Conservation (phyloP, 2,888 invertebrate species). For the Aethes cnicana region DNA sequence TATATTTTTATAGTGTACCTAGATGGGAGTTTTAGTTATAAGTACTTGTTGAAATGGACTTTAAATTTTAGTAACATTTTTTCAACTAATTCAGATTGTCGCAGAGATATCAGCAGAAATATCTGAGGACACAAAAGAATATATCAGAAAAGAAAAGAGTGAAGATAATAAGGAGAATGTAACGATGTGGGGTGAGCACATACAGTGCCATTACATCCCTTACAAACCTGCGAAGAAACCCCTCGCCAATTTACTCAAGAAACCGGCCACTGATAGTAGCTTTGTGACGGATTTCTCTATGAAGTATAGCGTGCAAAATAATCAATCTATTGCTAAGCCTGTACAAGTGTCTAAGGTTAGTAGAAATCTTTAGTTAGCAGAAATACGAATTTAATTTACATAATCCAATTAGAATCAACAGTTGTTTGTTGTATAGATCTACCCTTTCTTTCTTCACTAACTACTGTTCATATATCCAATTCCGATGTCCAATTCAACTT, state of each 20-base stretch:
- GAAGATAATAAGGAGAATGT: slow-evolving; percentile 57
- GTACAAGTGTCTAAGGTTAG: slow-evolving; percentile 54
- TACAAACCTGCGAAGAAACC: slow-evolving; percentile 66
- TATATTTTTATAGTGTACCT: too few species aligned
- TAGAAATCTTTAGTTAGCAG: background rate
- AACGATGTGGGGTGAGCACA: slow-evolving; percentile 73
- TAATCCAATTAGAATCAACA: too few species aligned
- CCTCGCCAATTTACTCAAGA: slow-evolving; percentile 61
- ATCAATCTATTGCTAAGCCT: slow-evolving; percentile 40
- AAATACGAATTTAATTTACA: too few species aligned
- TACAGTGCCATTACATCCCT: slow-evolving; percentile 66
- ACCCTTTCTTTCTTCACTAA: too few species aligned
- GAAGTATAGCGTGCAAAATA: slow-evolving; percentile 58
- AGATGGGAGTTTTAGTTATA: too few species aligned
- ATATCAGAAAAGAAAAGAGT: slow-evolving; percentile 59
- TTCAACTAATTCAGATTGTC: slow-evolving; percentile 63
- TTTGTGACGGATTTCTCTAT: slow-evolving; percentile 77
- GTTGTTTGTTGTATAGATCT: too few species aligned
- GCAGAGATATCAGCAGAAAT: slow-evolving; percentile 68
- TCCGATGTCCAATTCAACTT: too few species aligned
- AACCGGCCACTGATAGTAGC: slow-evolving; percentile 59
- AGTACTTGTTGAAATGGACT: too few species aligned
- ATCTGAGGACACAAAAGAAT: slow-evolving; percentile 72
- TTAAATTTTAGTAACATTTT: slow-evolving; percentile 3
- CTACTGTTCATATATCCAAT: too few species aligned